phyloP scores from a whole-genome alignment of 2,797 vertebrate species.

The Gallinago nigripennis region DNA sequence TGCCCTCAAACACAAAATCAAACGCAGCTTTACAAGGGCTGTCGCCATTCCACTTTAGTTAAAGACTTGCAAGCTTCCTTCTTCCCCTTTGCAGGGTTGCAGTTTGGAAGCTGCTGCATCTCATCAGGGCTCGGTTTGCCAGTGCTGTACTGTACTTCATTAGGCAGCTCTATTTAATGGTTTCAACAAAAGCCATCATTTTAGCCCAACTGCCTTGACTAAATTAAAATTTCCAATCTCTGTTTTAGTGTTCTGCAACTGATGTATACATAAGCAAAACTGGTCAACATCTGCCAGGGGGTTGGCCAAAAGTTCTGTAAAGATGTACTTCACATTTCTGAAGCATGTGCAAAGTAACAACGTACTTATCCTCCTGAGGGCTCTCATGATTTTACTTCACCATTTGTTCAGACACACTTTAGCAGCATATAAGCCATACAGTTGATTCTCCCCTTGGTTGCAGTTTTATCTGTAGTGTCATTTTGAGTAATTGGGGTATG shows the following conservation, averaged over 20 bases:
- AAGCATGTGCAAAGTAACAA: slow-evolving; percentile 92
- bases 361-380: slow-evolving; percentile 83
- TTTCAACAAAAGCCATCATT: slow-evolving; percentile 86
- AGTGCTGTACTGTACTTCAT: slow-evolving; percentile 84
- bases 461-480: slow-evolving; percentile 91
- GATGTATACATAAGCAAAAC: slow-evolving; percentile 86
- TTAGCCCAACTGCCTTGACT: slow-evolving; percentile 88
- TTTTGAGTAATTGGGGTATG: slow-evolving; percentile 91
- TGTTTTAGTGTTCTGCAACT: slow-evolving; percentile 85
- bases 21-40: slow-evolving; percentile 28
- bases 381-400: slow-evolving; percentile 83
- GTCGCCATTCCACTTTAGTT: slow-evolving; percentile 49
- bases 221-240: slow-evolving; percentile 89
- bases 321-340: slow-evolving; percentile 84
- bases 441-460: slow-evolving; percentile 97
- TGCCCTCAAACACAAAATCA: slow-evolving; percentile 64
- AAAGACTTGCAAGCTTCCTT: slow-evolving; percentile 65
- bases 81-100: slow-evolving; percentile 71
- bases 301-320: slow-evolving; percentile 85
- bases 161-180: slow-evolving; percentile 86
- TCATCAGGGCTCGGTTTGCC: slow-evolving; percentile 76
- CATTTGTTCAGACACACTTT: slow-evolving; percentile 89
- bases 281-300: slow-evolving; percentile 93
- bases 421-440: slow-evolving; percentile 83
- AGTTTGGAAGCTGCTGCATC: slow-evolving; percentile 76